Base-by-base conservation (phyloP, 2,113 vertebrate genomes). In the Takifugu bimaculatus region DNA sequence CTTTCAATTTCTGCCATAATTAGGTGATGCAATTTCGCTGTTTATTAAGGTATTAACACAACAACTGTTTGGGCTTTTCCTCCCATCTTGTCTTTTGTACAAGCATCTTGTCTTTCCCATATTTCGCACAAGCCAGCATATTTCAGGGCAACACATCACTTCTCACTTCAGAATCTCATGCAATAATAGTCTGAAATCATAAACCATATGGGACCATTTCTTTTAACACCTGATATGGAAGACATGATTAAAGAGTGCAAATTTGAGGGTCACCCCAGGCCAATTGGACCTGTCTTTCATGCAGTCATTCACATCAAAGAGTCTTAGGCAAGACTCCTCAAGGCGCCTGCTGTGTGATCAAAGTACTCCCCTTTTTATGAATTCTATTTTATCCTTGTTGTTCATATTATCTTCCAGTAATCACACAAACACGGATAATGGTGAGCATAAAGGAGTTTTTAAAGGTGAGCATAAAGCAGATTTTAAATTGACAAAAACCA, bases 221-320 rank as follows among this genome's bases (percentile, higher is more conserved):
- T 82, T 82, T 54, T 53, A 7, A 86, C 78, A 90, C 83, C 89
- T 92, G 85, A 82, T 61, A 79, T 79, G 74, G 72, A 67, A 81
- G 63, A 20, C 76, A 80, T 64, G 85, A 91, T 87, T 88, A 77
- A 92, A 90, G 81, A 73, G 78, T 70, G 80, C 54, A 74, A 82
- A 90, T 92, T 85, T 87, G 84, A 90, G 88, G 62, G 50, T 72
- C 32, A 74, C 84, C 69, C 65, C 69, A 57, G 81, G 91, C 89
- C 90, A 90, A 81, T 82, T 81, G 88, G 87, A 86, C 75, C 75
- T 69, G 74, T 86, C 84, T 91, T 90, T 85, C 85, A 92, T 89
- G 88, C 82, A 85, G 85, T 75, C 76, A 89, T 88, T 87, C 84
- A 88, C 84, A 90, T 89, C 88, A 90, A 91, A 91, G 85, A 75